A percentile compares a stretch with the other conserved stretches of the same genome.
Evolutionary conservation across 2,888 invertebrate genomes (phyloP).

Genomic region (Quadroppia sp.): DNA sequence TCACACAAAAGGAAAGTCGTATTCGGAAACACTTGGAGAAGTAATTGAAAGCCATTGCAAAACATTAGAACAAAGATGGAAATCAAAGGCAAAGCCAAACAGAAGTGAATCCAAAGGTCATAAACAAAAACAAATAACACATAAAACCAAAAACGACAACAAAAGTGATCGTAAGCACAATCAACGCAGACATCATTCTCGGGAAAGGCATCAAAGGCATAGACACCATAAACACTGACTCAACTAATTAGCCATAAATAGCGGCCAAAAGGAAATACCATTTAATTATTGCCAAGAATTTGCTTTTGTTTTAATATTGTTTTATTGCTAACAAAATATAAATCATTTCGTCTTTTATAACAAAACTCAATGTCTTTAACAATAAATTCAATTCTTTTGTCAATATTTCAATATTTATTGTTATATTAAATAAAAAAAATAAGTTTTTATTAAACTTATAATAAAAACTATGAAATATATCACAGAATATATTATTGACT

Average conservation of each 20-base stretch:
- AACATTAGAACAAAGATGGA: background rate
- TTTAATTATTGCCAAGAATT: too few species aligned
- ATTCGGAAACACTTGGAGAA: constrained; percentile 51
- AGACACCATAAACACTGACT: background rate
- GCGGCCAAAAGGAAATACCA: background rate
- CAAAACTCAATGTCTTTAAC: too few species aligned
- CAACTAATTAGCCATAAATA: background rate
- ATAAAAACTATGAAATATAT: too few species aligned
- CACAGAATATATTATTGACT: too few species aligned
- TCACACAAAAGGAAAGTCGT: constrained; percentile 53
- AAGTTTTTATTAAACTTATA: too few species aligned
- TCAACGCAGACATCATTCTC: background rate
- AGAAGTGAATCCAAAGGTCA: background rate
- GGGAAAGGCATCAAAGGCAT: background rate
- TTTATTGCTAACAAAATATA: too few species aligned
- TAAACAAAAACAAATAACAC: background rate
- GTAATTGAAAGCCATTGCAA: constrained; percentile 17
- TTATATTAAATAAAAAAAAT: too few species aligned
- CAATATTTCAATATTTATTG: too few species aligned
- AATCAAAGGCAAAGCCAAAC: background rate
- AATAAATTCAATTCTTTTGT: too few species aligned
- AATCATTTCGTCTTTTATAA: too few species aligned
- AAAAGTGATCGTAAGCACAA: background rate
- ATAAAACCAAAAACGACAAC: background rate
- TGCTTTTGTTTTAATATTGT: too few species aligned